A percentile compares a stretch with the other conserved stretches of the same genome.
Evolutionary conservation across 2,797 vertebrate species (phyloP).

Genomic region (Varecia variegata): DNA sequence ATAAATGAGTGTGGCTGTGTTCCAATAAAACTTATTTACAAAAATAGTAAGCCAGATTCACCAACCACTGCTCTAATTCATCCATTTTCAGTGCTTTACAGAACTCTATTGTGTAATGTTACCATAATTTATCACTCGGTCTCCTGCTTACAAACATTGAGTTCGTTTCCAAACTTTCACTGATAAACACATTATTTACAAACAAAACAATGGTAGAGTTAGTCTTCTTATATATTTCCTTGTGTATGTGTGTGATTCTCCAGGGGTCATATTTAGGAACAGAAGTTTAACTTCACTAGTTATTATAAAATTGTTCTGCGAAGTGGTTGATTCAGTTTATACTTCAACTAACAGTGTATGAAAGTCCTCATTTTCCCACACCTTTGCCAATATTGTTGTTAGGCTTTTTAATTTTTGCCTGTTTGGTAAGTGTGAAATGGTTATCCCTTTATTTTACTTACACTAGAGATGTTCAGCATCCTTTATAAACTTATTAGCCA

Average conservation of each 20-base stretch:
- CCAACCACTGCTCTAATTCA: neutral
- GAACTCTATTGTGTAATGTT: neutral
- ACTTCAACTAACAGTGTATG: neutral
- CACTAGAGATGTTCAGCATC: neutral
- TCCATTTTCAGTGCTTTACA: neutral
- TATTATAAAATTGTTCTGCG: neutral
- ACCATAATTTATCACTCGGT: neutral
- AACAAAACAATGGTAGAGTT: neutral
- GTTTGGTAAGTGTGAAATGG: neutral
- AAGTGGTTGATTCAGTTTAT: neutral
- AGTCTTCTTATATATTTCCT: neutral
- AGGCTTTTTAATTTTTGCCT: neutral
- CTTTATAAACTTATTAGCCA: neutral
- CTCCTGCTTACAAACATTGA: neutral
- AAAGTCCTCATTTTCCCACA: neutral
- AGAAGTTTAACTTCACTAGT: conserved; percentile 19
- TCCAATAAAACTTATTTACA: neutral
- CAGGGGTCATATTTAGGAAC: neutral
- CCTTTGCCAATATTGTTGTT: neutral
- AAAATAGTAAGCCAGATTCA: neutral
- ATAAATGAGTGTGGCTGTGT: neutral
- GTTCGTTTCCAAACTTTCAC: neutral
- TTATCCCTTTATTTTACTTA: neutral
- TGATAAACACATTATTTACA: neutral
- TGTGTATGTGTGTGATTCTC: neutral